Percentiles rank a stretch among this genome's conserved stretches.
Evolutionary conservation across 1,140 invertebrate species (phyloP).

Genomic region (Lordiphosa mommai): DNA sequence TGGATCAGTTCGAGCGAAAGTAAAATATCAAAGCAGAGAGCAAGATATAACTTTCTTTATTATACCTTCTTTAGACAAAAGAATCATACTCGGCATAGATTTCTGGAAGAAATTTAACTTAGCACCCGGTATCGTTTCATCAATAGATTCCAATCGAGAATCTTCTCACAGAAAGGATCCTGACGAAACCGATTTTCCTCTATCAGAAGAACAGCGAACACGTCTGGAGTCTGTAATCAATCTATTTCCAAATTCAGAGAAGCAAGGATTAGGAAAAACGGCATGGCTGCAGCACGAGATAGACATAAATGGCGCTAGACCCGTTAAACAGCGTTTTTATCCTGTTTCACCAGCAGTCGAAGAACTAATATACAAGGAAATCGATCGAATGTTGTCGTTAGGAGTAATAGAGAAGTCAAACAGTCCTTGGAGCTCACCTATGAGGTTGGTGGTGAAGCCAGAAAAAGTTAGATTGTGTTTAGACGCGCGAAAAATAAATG

Average conservation of each 20-base stretch:
- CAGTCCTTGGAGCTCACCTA: not conserved
- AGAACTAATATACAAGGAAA: not conserved
- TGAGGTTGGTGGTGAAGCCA: not conserved
- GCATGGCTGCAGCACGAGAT: too few species aligned
- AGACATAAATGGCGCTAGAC: not conserved
- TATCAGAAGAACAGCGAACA: too few species aligned
- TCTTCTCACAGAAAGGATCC: too few species aligned
- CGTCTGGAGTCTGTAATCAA: too few species aligned
- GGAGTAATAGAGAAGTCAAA: not conserved
- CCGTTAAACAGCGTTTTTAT: not conserved
- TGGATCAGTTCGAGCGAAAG: not conserved
- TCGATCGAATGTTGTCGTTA: not conserved
- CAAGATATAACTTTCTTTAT: not conserved
- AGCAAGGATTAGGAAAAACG: too few species aligned
- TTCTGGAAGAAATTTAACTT: too few species aligned
- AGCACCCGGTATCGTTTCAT: too few species aligned
- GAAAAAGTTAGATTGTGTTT: not conserved
- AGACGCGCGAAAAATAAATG: not conserved
- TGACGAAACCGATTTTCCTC: too few species aligned
- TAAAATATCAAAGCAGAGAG: not conserved
- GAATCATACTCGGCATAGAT: too few species aligned
- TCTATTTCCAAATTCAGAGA: too few species aligned
- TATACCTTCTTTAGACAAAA: slow-evolving; percentile 1
- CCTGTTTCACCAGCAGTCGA: not conserved
- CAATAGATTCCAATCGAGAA: too few species aligned